Evolutionary conservation across 2,888 invertebrate genomes (phyloP).

Genomic region (Melieria picta): DNA sequence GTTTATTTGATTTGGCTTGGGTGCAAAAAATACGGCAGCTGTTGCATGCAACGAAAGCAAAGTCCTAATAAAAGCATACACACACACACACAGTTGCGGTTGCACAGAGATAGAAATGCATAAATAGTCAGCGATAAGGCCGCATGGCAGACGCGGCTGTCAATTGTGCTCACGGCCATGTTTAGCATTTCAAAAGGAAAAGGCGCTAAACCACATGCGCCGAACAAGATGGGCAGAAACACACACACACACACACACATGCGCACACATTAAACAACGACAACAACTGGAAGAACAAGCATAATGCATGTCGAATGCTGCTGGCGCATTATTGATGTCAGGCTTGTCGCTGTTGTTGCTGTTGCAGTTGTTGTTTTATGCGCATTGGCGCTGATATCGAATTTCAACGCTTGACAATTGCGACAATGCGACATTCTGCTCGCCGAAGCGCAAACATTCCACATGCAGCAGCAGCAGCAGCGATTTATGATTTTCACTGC

Average conservation of each 20-base stretch:
- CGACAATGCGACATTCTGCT: conserved; percentile 32
- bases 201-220: conserved; percentile 31
- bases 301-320: conserved; percentile 16
- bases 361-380: background rate
- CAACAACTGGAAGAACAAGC: conserved; percentile 2
- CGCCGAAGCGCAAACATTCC: conserved; percentile 34
- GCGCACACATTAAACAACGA: background rate
- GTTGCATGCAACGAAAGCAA: background rate
- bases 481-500: conserved; percentile 45
- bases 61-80: background rate
- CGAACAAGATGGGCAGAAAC: too few relatives aligned
- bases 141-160: conserved; percentile 2
- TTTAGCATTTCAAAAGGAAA: conserved; percentile 28
- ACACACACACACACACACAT: too few relatives aligned
- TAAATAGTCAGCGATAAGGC: background rate
- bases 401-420: conserved; percentile 6
- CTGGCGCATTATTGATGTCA: conserved; percentile 22
- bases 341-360: conserved; percentile 7
- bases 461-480: conserved; percentile 19
- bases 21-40: background rate
- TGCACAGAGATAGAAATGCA: background rate
- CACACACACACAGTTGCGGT: background rate
- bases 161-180: conserved; percentile 30
- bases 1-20: background rate
- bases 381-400: background rate